Conservation (phyloP, 2,888 invertebrate species). For the Scaptomyza caliginosa region DNA sequence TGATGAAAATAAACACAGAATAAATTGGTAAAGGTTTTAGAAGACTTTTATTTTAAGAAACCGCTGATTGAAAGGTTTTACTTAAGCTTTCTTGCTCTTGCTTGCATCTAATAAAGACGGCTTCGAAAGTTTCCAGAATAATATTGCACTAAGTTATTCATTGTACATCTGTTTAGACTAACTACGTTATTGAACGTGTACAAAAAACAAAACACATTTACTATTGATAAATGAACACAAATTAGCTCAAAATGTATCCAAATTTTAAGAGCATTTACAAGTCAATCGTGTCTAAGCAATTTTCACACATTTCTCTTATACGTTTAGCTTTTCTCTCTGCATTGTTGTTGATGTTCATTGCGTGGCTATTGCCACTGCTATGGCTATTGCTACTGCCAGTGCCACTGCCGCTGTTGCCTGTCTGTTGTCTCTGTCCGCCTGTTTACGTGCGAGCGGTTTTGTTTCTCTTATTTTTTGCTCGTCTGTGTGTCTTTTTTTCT, state of each 20-base stretch:
- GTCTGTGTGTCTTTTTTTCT: constrained; percentile 10
- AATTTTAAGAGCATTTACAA: neutral
- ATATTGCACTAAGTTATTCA: too few species aligned
- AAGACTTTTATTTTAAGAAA: too few species aligned
- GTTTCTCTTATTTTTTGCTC: constrained; percentile 52
- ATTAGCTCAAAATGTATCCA: neutral
- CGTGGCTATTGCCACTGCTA: constrained; percentile 7
- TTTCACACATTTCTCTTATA: neutral
- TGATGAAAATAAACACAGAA: too few species aligned
- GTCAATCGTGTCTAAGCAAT: constrained; percentile 4
- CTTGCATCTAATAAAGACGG: too few species aligned
- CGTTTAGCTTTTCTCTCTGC: constrained; percentile 1
- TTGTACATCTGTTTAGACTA: too few species aligned
- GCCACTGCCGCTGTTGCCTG: constrained; percentile 33
- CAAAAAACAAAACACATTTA: neutral
- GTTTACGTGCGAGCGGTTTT: constrained; percentile 58
- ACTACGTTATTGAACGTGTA: too few species aligned
- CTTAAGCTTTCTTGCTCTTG: too few species aligned
- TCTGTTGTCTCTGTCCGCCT: constrained; percentile 59
- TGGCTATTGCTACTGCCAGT: neutral
- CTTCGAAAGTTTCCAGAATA: too few species aligned
- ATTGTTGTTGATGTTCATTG: constrained; percentile 43
- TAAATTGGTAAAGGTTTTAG: too few species aligned
- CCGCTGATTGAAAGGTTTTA: too few species aligned
- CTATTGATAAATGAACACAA: neutral